Evolutionary conservation across 1,140 invertebrate genomes (phyloP).

Genomic region (Agraylea sexmaculata): DNA sequence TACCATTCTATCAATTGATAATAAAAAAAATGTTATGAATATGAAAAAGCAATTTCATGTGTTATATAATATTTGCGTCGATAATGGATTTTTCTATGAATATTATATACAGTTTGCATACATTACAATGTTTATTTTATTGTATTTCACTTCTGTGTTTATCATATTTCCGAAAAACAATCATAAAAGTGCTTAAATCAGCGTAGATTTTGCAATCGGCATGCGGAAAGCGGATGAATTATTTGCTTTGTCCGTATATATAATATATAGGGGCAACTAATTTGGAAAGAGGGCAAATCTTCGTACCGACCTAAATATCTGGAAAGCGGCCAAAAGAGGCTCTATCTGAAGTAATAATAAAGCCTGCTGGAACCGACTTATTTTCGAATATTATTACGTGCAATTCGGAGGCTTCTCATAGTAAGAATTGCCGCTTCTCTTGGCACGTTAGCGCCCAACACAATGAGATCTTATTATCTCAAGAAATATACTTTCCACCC

Average conservation of each 20-base stretch:
- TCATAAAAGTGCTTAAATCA: not conserved
- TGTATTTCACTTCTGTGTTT: slow-evolving; percentile 12
- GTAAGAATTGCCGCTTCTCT: not conserved
- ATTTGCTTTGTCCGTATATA: slow-evolving; percentile 10
- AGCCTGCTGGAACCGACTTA: slow-evolving; percentile 8
- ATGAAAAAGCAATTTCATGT: too few relatives aligned
- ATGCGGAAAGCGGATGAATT: not conserved
- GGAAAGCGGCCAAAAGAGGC: slow-evolving; percentile 3
- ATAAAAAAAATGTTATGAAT: too few relatives aligned
- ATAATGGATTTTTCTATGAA: too few relatives aligned
- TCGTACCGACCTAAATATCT: slow-evolving; percentile 8
- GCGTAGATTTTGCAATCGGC: not conserved
- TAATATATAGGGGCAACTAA: slow-evolving; percentile 20
- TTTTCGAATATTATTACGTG: not conserved
- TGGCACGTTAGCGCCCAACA: too few relatives aligned
- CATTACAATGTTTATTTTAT: too few relatives aligned
- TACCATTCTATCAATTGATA: too few relatives aligned
- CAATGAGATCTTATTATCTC: too few relatives aligned
- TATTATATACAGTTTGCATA: too few relatives aligned
- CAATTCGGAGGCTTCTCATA: not conserved
- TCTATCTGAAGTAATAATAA: slow-evolving; percentile 7
- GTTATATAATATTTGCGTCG: too few relatives aligned
- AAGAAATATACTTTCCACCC: too few relatives aligned
- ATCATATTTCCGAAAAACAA: not conserved
- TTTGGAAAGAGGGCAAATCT: slow-evolving; percentile 6